Evolutionary conservation across 2,888 invertebrate genomes (phyloP), one percentile per base, ranked within the genome.

Genomic region (Dryobota labecula): DNA sequence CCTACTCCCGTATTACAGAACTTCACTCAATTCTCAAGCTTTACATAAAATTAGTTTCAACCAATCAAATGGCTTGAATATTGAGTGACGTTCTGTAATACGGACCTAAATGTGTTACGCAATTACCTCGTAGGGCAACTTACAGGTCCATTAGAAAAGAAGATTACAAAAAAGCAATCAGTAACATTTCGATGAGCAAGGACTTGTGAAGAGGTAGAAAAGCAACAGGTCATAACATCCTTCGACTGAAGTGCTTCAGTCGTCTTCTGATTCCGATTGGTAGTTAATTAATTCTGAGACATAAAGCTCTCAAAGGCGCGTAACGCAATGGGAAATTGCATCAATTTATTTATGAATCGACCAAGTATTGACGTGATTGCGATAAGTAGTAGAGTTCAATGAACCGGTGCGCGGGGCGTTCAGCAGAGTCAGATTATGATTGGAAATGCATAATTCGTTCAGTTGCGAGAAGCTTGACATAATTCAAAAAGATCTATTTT

Each of bases 361-460:
- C 43, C 24, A 38, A 54, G 65, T 54, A 54, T n/a, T 70, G 53
- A 30, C 36, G 54, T 45, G 53, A 41, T 45, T 41, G 38, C 24
- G 30, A 72, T 54, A 74, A 38, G 38, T 64, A 54, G 72, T 64
- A 15, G 38, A 47, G 65, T 64, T 64, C 54, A 75, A 27, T 41
- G 45, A 54, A 7, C 45, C 43, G 13, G 43, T n/a, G 41, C 56
- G 27, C 41, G 33, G 24, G 38, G 18, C 41, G 41, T 11, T 72
- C 47, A 53, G n/a, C 41, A 53, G n/a, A n/a, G 67, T 53, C 27
- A 33, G 18, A 73, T 45, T 63, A 20, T 24, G 38, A 54, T 64
- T 74, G 53, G 53, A 47, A 73, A 53, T n/a, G n/a, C n/a, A n/a
- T n/a, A n/a, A n/a, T n/a, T n/a, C n/a, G n/a, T n/a, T n/a, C n/a